Percentiles rank a stretch among this genome's conserved stretches.
Conservation (phyloP, 1,140 invertebrate species). For the Amyelois transitella region DNA sequence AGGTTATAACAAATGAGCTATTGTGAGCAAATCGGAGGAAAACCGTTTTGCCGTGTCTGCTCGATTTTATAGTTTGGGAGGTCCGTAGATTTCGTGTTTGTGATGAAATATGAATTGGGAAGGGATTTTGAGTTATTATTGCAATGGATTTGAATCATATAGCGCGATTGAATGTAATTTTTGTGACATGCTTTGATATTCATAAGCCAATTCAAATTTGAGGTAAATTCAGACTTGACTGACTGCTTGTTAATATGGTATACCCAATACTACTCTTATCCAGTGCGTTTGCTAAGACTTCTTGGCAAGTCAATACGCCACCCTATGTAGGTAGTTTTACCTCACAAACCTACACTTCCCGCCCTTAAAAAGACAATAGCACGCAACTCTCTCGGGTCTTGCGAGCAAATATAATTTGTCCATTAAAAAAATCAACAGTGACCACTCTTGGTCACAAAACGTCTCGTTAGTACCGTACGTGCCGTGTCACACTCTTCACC, state of each 20-base stretch:
- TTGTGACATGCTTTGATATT: too few species aligned
- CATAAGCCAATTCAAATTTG: too few species aligned
- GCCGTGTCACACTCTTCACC: constrained; percentile 69
- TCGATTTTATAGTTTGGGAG: constrained; percentile 43
- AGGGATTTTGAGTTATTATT: constrained; percentile 13
- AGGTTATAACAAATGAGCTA: constrained; percentile 72
- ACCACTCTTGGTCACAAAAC: constrained; percentile 69
- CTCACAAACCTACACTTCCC: not conserved
- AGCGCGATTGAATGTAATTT: too few species aligned
- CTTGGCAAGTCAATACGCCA: not conserved
- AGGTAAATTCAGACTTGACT: too few species aligned
- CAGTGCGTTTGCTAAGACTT: too few species aligned
- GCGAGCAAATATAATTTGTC: constrained; percentile 66
- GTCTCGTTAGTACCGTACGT: constrained; percentile 71
- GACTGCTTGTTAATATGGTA: too few species aligned
- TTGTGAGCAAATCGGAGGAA: constrained; percentile 65
- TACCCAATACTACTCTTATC: too few species aligned
- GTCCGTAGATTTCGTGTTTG: constrained; percentile 21
- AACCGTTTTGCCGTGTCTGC: constrained; percentile 63
- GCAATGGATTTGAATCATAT: not conserved
- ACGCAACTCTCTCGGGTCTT: constrained; percentile 38
- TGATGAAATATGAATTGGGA: constrained; percentile 17
- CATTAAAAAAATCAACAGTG: constrained; percentile 71
- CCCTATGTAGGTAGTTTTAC: not conserved
- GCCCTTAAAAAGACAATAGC: constrained; percentile 35